phyloP scores from a whole-genome alignment of 1,140 invertebrate species.

The Vollenhovia emeryi region DNA sequence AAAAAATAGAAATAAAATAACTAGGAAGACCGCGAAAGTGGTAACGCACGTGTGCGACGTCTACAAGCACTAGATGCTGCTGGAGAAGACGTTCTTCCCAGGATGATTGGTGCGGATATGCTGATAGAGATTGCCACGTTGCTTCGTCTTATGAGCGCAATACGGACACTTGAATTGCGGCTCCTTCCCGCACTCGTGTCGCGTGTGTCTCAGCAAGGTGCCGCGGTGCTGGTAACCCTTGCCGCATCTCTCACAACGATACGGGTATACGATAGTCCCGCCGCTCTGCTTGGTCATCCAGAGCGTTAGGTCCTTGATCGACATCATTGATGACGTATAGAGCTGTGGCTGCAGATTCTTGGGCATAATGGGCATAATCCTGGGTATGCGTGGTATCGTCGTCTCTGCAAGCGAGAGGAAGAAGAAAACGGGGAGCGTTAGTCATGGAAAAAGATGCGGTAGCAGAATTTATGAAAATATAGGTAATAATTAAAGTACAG shows the following conservation, averaged over 20 bases:
- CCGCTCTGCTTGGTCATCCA: conserved; percentile 79
- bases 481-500: conserved; percentile 16
- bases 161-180: conserved; percentile 87
- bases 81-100: conserved; percentile 81
- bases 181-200: conserved; percentile 87
- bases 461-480: neutral
- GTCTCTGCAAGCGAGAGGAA: conserved; percentile 65
- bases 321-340: conserved; percentile 71
- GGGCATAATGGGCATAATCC: too few relatives aligned
- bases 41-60: neutral
- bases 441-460: conserved; percentile 37
- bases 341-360: conserved; percentile 62
- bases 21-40: neutral
- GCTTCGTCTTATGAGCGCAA: conserved; percentile 85
- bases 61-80: conserved; percentile 61
- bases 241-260: conserved; percentile 86
- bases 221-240: conserved; percentile 87
- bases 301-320: conserved; percentile 78
- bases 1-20: neutral
- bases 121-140: conserved; percentile 86
- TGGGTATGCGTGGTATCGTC: conserved; percentile 44
- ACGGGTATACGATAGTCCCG: conserved; percentile 70
- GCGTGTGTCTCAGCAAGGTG: conserved; percentile 86
- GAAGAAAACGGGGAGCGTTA: conserved; percentile 65
- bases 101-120: conserved; percentile 84